Evolutionary conservation across 1,140 invertebrate species (phyloP).

Genomic region (Drosophila equinoxialis): DNA sequence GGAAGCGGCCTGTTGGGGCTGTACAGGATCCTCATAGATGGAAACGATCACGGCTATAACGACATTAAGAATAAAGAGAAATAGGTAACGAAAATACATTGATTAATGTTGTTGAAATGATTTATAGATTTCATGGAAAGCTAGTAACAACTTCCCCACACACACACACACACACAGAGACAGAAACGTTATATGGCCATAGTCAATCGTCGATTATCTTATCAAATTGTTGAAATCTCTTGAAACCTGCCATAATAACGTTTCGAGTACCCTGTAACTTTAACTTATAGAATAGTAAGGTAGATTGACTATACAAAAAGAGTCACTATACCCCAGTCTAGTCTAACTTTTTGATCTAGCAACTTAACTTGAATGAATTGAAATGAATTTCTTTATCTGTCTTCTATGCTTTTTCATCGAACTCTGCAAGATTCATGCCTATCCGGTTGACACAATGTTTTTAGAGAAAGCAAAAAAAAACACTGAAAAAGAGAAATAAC

Average conservation of each 20-base stretch:
- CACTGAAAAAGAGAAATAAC: slow-evolving; percentile 52
- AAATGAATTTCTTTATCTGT: not conserved
- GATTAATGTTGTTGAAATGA: not conserved
- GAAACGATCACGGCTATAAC: slow-evolving; percentile 94
- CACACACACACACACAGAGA: too few relatives aligned
- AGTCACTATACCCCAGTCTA: too few relatives aligned
- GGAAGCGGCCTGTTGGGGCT: slow-evolving; percentile 96
- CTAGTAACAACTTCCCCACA: not conserved
- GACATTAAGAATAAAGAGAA: slow-evolving; percentile 29
- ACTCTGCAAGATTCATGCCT: not conserved
- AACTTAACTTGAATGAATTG: not conserved
- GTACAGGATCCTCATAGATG: slow-evolving; percentile 96
- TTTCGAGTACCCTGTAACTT: not conserved
- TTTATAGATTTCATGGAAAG: slow-evolving; percentile 6
- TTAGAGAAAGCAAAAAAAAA: slow-evolving; percentile 51
- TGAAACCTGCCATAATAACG: not conserved
- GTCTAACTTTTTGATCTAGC: too few relatives aligned
- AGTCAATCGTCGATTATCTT: not conserved
- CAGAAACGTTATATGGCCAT: not conserved
- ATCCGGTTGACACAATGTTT: slow-evolving; percentile 68
- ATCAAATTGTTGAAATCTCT: slow-evolving; percentile 6
- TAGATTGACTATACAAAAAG: not conserved
- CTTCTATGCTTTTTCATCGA: not conserved
- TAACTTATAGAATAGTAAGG: not conserved
- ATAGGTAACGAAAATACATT: not conserved